These are phyloP conservation scores for Hydra vulgaris DNA, from an alignment of 30 jellyfish, hydroid and myxozoan genomes.

Conservation along the genomic window DNA sequence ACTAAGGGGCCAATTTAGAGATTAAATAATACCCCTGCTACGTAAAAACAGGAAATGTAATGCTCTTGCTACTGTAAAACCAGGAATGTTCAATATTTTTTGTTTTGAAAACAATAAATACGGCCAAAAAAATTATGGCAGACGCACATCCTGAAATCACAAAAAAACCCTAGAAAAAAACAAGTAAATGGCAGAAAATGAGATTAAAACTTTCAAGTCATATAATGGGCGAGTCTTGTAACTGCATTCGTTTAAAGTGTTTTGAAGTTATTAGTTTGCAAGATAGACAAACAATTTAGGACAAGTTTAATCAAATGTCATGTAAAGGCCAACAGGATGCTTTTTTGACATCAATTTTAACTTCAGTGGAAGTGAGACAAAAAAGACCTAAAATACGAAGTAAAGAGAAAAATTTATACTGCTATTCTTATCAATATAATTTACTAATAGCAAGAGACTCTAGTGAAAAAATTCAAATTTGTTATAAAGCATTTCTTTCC, in stretches of 20 bases:
- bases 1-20: background rate
- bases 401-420: too few species aligned
- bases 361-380: background rate
- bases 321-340: background rate
- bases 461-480: too few species aligned
- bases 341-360: background rate
- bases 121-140: background rate
- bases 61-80: too few species aligned
- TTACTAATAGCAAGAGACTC: too few species aligned
- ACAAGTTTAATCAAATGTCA: background rate
- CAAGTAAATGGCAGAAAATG: background rate
- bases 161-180: background rate
- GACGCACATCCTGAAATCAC: background rate
- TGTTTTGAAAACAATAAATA: too few species aligned
- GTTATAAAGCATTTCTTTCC: too few species aligned
- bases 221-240: background rate
- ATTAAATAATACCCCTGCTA: background rate
- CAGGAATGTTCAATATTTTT: too few species aligned
- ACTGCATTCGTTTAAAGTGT: background rate
- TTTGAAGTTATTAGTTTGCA: too few species aligned
- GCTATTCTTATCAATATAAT: too few species aligned
- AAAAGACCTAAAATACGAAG: background rate
- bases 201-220: background rate
- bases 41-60: too few species aligned
- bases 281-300: too few species aligned